phyloP scores from a whole-genome alignment of 2,113 vertebrate genomes.

The Erythrocebus patas region DNA sequence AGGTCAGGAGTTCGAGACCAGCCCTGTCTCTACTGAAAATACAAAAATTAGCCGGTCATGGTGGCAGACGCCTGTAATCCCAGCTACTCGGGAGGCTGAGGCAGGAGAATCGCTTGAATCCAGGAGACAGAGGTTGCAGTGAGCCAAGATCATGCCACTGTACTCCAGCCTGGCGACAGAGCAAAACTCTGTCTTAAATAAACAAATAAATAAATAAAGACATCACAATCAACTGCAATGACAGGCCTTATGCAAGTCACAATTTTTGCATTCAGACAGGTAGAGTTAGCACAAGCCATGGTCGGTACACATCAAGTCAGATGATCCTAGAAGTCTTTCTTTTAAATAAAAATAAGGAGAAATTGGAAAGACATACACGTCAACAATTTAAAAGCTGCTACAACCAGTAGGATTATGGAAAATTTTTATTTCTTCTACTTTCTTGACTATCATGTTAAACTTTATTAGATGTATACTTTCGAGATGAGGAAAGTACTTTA shows the following conservation, averaged over 20 bases:
- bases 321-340: not conserved
- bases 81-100: not conserved
- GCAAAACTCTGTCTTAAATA: not conserved
- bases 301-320: not conserved
- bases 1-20: not conserved
- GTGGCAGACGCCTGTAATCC: not conserved
- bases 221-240: not conserved
- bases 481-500: not conserved
- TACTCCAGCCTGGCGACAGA: not conserved
- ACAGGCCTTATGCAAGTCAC: not conserved
- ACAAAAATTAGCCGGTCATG: not conserved
- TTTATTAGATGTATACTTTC: not conserved
- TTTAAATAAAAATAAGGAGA: not conserved
- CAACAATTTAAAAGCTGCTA: not conserved
- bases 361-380: not conserved
- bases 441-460: not conserved
- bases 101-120: not conserved
- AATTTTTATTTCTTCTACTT: not conserved
- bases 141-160: not conserved
- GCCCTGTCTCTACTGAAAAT: not conserved
- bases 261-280: not conserved
- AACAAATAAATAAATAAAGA: not conserved
- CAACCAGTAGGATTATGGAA: not conserved
- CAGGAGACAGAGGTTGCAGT: not conserved
- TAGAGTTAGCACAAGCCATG: accelerated